Conservation (phyloP, 2,888 invertebrate species). For the Orthosia gracilis region DNA sequence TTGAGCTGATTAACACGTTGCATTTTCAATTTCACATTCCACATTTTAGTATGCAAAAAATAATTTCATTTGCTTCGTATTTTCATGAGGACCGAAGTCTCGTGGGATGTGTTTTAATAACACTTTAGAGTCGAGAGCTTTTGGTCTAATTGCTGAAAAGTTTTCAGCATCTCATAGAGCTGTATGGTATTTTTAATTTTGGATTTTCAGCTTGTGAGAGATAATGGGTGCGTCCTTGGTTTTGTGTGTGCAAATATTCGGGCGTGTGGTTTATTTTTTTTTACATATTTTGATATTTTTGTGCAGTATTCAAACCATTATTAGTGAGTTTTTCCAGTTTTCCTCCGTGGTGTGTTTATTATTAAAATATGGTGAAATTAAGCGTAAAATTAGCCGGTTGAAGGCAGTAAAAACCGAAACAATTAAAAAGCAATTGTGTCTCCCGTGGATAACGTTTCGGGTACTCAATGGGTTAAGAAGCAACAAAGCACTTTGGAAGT, state of each 20-base stretch:
- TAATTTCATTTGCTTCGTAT: constrained; percentile 60
- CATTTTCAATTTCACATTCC: constrained; percentile 48
- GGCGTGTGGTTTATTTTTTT: neutral
- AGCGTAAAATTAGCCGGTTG: neutral
- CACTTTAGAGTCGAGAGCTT: constrained; percentile 67
- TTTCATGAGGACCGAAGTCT: constrained; percentile 59
- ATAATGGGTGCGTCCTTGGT: neutral
- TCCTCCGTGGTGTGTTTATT: neutral
- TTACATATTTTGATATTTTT: neutral
- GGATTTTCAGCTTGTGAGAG: constrained; percentile 1
- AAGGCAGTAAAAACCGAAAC: neutral
- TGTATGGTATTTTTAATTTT: constrained; percentile 40
- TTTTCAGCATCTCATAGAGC: constrained; percentile 38
- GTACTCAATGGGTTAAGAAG: too few relatives aligned
- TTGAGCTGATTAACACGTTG: constrained; percentile 51
- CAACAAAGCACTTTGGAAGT: neutral
- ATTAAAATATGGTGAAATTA: neutral
- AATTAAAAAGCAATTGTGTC: too few relatives aligned
- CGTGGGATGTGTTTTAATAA: constrained; percentile 70
- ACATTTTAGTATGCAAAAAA: constrained; percentile 52
- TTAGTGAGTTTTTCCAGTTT: too few relatives aligned
- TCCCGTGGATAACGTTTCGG: too few relatives aligned
- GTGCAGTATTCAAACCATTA: neutral
- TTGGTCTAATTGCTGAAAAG: constrained; percentile 72
- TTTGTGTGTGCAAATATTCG: neutral